Conservation (phyloP, 2,797 vertebrate genomes). For the Falco peregrinus region DNA sequence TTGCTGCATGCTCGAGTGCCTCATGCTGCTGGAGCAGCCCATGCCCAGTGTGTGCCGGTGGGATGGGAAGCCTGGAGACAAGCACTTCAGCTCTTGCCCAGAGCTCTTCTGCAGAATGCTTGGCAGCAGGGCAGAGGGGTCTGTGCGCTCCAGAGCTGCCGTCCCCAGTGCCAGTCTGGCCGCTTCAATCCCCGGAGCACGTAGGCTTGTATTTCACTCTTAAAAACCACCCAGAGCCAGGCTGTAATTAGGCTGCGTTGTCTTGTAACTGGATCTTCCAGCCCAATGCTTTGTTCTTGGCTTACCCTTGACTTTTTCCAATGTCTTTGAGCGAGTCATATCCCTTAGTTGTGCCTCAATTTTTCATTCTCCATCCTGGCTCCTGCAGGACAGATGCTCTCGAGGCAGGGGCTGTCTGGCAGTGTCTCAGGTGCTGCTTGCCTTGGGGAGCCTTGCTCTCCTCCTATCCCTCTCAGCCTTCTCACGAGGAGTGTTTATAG, state of each 20-base stretch:
- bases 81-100: background rate
- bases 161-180: background rate
- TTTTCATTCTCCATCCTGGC: background rate
- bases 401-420: background rate
- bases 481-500: background rate
- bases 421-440: background rate
- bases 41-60: accelerated
- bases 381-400: background rate
- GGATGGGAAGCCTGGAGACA: background rate
- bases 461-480: background rate
- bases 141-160: accelerated
- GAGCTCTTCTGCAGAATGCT: background rate
- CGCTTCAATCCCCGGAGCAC: accelerated
- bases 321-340: accelerated
- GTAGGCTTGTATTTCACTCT: background rate
- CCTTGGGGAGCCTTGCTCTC: background rate
- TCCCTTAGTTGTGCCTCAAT: accelerated
- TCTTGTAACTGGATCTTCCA: background rate
- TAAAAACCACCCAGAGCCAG: background rate
- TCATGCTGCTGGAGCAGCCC: accelerated
- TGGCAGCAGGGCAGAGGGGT: background rate
- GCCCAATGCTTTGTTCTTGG: background rate
- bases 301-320: background rate
- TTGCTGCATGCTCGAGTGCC: accelerated
- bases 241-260: background rate